Evolutionary conservation across 2,888 invertebrate species (phyloP).

Genomic region (Eupithecia vulgata): DNA sequence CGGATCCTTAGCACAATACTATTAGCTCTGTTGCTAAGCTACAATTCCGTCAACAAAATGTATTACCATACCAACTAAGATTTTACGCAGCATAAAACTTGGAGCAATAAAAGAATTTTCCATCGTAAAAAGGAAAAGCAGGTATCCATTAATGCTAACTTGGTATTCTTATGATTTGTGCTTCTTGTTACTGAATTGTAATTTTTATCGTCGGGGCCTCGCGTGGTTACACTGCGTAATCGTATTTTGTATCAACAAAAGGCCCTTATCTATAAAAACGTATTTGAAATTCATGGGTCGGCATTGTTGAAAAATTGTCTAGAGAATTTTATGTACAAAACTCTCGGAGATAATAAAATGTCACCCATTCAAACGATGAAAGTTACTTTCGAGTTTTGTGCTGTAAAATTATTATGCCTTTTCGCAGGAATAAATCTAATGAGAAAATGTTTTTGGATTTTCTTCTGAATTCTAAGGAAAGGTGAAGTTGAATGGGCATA

Average conservation of each 20-base stretch:
- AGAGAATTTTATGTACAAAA: slow-evolving; percentile 70
- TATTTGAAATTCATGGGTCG: slow-evolving; percentile 79
- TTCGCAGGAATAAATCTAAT: slow-evolving; percentile 48
- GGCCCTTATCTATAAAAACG: slow-evolving; percentile 77
- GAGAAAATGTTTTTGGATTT: slow-evolving; percentile 22
- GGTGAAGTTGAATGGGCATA: not conserved
- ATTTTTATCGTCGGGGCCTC: slow-evolving; percentile 73
- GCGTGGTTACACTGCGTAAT: slow-evolving; percentile 78
- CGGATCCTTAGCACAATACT: not conserved
- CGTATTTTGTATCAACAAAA: slow-evolving; percentile 80
- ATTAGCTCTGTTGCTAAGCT: slow-evolving; percentile 27
- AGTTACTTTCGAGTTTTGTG: slow-evolving; percentile 58
- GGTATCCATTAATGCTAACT: slow-evolving; percentile 73
- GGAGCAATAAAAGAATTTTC: slow-evolving; percentile 62
- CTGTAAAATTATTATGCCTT: slow-evolving; percentile 50
- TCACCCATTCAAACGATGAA: slow-evolving; percentile 56
- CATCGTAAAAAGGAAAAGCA: slow-evolving; percentile 66
- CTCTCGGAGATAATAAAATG: slow-evolving; percentile 67
- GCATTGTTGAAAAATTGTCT: slow-evolving; percentile 75
- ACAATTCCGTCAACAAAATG: slow-evolving; percentile 39
- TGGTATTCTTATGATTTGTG: slow-evolving; percentile 77
- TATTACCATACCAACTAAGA: slow-evolving; percentile 56
- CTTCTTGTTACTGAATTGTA: slow-evolving; percentile 75
- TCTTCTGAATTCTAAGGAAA: slow-evolving; percentile 7
- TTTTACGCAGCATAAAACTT: slow-evolving; percentile 58